These are phyloP conservation scores for Limnodromus scolopaceus DNA, from an alignment of 2,797 vertebrate species.

Conservation along the genomic window DNA sequence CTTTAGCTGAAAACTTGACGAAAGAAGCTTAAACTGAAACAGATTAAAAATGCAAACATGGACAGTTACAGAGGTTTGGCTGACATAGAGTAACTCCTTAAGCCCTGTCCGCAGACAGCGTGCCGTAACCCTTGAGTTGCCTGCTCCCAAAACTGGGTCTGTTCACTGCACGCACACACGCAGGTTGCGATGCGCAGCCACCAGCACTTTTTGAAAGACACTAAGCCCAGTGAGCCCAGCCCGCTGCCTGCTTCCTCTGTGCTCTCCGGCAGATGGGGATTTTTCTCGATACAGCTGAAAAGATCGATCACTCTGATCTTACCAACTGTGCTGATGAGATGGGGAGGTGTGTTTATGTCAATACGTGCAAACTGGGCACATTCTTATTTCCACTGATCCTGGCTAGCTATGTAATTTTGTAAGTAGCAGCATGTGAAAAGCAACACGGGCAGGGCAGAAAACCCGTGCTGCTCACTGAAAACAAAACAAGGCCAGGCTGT, in stretches of 20 bases:
- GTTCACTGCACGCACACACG: accelerated
- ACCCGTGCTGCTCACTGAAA: background rate
- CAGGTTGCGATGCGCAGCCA: accelerated
- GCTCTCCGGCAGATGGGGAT: background rate
- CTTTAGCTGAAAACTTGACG: background rate
- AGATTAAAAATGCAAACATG: background rate
- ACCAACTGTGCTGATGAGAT: background rate
- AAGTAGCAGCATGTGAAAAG: background rate
- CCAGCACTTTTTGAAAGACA: background rate
- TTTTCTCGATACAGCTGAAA: background rate
- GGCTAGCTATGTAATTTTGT: background rate
- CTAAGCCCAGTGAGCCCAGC: background rate
- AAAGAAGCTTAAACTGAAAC: conserved; percentile 10
- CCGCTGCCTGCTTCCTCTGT: background rate
- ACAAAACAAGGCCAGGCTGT: background rate
- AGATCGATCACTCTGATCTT: background rate
- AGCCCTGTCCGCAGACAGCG: accelerated
- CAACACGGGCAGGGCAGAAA: background rate
- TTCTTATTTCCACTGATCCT: background rate
- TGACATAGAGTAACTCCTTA: background rate
- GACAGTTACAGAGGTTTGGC: background rate
- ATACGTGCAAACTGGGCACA: background rate
- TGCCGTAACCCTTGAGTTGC: background rate
- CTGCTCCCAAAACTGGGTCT: background rate
- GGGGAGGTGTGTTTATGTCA: background rate